Base-by-base conservation (phyloP, 2,113 vertebrate genomes). In the Bolborhynchus lineola region DNA sequence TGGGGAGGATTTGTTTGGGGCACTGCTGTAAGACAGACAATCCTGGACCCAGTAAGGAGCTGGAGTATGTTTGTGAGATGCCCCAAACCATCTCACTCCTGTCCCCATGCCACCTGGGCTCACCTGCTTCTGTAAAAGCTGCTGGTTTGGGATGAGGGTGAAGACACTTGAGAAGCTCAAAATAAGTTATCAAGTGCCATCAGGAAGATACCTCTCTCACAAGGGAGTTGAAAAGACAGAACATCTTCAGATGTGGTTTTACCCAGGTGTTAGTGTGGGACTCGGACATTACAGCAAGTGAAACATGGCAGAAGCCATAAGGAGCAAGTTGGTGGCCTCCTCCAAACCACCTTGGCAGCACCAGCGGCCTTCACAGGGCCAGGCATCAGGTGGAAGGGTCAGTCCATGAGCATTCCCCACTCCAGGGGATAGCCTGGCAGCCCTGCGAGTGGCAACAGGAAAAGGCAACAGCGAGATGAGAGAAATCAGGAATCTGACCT, bases 401-500 rank as follows among this genome's bases (percentile, higher is more conserved):
- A 5, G 15, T 47, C 67, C 26, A 0, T 1, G 23, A 39, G 44
- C 1, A 0, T 28, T 37, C 26, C 31, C 5, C 0, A 1, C 42
- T n/a, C 53, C 2, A 0, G 74, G 69, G 42, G 49, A 24, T 29
- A 53, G 42, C 52, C 28, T 37, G 50, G 63, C 76, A 80, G 53
- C 0, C 0, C 67, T 62, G 44, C 0, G 8, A 60, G 52, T 0
- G 0, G 33, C 57, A 15, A 4, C 0, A 0, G 69, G 35, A 84
- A 74, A 77, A 70, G 71, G 68, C 72, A 86, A 11, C 41, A 11
- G 10, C 19, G 9, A 42, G 59, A 53, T 5, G 12, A 70, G 8
- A 57, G 53, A 35, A 72, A 67, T 8, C 25, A 13, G 60, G n/a
- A 92, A 60, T 46, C 49, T 46, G 15, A 74, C 64, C 42, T 68